These are phyloP conservation scores for Helostoma temminkii DNA, from an alignment of 2,797 vertebrate species.

Conservation along the genomic window DNA sequence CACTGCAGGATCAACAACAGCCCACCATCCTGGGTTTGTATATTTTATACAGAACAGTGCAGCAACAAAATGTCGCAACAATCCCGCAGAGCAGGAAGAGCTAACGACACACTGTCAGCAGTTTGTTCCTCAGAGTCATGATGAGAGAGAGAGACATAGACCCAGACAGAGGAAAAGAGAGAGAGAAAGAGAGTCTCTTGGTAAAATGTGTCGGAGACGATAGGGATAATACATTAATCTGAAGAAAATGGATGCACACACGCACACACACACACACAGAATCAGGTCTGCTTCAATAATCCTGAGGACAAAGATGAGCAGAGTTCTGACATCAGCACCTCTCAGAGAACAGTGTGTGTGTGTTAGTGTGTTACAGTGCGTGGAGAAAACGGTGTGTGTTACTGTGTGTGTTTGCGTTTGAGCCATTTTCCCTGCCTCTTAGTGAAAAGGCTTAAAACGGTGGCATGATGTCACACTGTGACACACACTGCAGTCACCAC, in stretches of 20 bases:
- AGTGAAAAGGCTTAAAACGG: conserved; percentile 63
- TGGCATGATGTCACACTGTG: conserved; percentile 72
- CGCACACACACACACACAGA: conserved; percentile 34
- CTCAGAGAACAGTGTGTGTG: conserved; percentile 55
- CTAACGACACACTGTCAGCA: conserved; percentile 53
- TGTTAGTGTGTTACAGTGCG: conserved; percentile 28
- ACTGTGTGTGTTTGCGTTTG: conserved; percentile 32
- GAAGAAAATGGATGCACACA: conserved; percentile 47
- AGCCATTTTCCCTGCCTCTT: conserved; percentile 68
- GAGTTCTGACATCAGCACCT: conserved; percentile 75
- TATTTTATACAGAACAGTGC: no score
- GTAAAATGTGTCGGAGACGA: conserved; percentile 64
- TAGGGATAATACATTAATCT: conserved; percentile 74
- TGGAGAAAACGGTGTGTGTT: no score
- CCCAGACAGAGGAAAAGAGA: not conserved
- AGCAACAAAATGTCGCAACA: no score
- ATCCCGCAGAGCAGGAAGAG: not conserved
- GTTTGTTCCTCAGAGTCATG: conserved; percentile 57
- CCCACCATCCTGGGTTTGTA: no score
- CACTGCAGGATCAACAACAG: no score
- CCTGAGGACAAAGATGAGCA: conserved; percentile 69
- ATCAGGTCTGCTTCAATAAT: conserved; percentile 62
- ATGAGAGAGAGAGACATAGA: conserved; percentile 30
- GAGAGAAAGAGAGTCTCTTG: conserved; percentile 27
- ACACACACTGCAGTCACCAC: conserved; percentile 16